Percentiles rank a stretch among this genome's conserved stretches.
These are phyloP conservation scores for Heteractis magnifica DNA, from an alignment of 92 coral and sea anemone species.

Conservation along the genomic window DNA sequence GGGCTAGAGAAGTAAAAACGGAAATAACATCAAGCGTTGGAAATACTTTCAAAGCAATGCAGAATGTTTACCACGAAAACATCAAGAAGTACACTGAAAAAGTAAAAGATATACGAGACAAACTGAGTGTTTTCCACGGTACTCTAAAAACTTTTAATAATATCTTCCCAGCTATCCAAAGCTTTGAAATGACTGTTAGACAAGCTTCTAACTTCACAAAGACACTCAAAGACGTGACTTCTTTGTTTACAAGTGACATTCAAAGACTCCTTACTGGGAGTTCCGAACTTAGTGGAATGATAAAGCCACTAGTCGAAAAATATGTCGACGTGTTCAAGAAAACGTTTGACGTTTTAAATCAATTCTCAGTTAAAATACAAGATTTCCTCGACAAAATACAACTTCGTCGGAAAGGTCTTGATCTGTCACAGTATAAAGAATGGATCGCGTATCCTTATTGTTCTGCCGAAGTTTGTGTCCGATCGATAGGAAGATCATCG, in stretches of 20 bases:
- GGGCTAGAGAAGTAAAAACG: constrained; percentile 58
- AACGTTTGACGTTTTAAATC: constrained; percentile 58
- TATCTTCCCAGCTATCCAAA: constrained; percentile 74
- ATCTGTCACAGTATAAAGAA: constrained; percentile 59
- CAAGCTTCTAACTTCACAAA: constrained; percentile 75
- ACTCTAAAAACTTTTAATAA: constrained; percentile 68
- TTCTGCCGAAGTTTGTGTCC: constrained; percentile 76
- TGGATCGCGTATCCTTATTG: constrained; percentile 82
- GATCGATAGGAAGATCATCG: constrained; percentile 79
- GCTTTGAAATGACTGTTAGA: constrained; percentile 59
- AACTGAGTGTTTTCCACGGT: constrained; percentile 64
- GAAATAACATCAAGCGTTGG: constrained; percentile 66
- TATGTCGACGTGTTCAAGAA: constrained; percentile 58
- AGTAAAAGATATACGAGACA: constrained; percentile 64
- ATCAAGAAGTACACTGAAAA: constrained; percentile 63
- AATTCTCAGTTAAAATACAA: constrained; percentile 69
- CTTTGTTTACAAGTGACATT: constrained; percentile 71
- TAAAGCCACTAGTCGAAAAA: constrained; percentile 69
- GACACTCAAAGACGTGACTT: constrained; percentile 55
- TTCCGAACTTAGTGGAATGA: constrained; percentile 69
- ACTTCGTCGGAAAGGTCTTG: constrained; percentile 87
- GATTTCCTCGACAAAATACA: constrained; percentile 77
- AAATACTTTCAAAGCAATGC: constrained; percentile 73
- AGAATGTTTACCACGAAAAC: constrained; percentile 69
- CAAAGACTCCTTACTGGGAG: constrained; percentile 73